A percentile compares a stretch with the other conserved stretches of the same genome.
These are phyloP conservation scores for Akabosia matsudoensis DNA, from an alignment of 1,140 invertebrate species.

Conservation along the genomic window DNA sequence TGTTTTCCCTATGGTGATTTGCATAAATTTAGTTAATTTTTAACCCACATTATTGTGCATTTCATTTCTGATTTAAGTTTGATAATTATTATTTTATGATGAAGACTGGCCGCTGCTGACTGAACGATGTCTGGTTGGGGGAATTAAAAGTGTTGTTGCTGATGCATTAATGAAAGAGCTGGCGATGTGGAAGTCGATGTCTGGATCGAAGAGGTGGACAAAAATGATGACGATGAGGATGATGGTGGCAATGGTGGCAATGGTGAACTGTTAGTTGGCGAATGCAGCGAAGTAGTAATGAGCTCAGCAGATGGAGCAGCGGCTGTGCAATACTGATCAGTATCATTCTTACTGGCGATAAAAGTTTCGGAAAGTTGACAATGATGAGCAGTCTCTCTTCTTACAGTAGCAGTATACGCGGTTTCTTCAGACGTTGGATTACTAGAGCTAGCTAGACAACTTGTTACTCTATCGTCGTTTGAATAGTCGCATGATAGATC, in stretches of 20 bases:
- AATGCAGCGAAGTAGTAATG: slow-evolving; percentile 19
- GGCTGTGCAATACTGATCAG: slow-evolving; percentile 21
- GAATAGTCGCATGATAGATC: neutral
- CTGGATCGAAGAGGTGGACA: neutral
- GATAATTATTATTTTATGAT: neutral
- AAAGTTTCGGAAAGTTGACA: slow-evolving; percentile 23
- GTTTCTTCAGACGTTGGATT: neutral
- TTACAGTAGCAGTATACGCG: neutral
- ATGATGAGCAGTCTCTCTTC: slow-evolving; percentile 22
- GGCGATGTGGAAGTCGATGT: neutral
- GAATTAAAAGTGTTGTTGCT: neutral
- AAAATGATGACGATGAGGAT: neutral
- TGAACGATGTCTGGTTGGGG: neutral
- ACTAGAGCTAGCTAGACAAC: slow-evolving; percentile 6
- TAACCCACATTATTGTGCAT: too few relatives aligned
- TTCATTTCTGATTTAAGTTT: slow-evolving; percentile 9
- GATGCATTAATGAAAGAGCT: slow-evolving; percentile 11
- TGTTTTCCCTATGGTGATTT: too few relatives aligned
- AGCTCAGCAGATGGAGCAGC: slow-evolving; percentile 20
- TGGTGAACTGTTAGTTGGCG: neutral
- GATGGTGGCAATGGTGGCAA: too few relatives aligned
- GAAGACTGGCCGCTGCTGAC: neutral
- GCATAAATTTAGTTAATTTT: neutral
- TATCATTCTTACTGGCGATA: slow-evolving; percentile 24
- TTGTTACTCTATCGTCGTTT: neutral